Evolutionary conservation across 2,113 vertebrate genomes (phyloP).

Genomic region (Perccottus glenii): DNA sequence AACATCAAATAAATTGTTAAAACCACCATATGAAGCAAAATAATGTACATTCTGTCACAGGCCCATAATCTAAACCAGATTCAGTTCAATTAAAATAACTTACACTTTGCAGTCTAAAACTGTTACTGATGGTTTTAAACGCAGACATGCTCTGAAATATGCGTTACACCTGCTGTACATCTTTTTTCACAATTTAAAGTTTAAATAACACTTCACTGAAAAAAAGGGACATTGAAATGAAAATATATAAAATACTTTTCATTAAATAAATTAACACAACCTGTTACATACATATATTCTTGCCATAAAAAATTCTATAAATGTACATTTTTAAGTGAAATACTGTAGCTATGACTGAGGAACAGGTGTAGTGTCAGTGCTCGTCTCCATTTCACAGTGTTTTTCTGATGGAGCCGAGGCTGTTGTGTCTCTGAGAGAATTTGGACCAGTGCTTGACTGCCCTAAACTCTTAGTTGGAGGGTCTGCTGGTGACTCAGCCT

Average conservation of each 20-base stretch:
- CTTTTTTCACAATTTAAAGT: conserved; percentile 39
- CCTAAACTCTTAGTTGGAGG: conserved; percentile 84
- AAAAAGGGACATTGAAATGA: conserved; percentile 24
- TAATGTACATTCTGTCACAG: conserved; percentile 61
- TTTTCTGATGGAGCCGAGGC: conserved; percentile 84
- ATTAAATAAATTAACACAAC: conserved; percentile 49
- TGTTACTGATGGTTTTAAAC: conserved; percentile 43
- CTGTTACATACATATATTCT: conserved; percentile 35
- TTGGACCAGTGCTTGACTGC: conserved; percentile 75
- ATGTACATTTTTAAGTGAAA: conserved; percentile 69
- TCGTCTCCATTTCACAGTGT: conserved; percentile 85
- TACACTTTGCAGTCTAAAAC: conserved; percentile 42
- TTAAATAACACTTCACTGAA: conserved; percentile 18
- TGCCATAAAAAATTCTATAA: conserved; percentile 46
- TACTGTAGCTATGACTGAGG: conserved; percentile 76
- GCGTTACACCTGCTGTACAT: conserved; percentile 1
- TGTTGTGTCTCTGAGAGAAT: conserved; percentile 79
- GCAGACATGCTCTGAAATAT: conserved; percentile 52
- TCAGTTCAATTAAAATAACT: conserved; percentile 47
- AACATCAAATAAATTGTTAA: conserved; percentile 62
- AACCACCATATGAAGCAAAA: conserved; percentile 58
- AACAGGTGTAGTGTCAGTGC: conserved; percentile 85
- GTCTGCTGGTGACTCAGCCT: conserved; percentile 85
- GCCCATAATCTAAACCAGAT: conserved; percentile 45
- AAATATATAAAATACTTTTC: conserved; percentile 45